Base-by-base conservation (phyloP, 1,140 invertebrate genomes). In the Mizuhopecten yessoensis region DNA sequence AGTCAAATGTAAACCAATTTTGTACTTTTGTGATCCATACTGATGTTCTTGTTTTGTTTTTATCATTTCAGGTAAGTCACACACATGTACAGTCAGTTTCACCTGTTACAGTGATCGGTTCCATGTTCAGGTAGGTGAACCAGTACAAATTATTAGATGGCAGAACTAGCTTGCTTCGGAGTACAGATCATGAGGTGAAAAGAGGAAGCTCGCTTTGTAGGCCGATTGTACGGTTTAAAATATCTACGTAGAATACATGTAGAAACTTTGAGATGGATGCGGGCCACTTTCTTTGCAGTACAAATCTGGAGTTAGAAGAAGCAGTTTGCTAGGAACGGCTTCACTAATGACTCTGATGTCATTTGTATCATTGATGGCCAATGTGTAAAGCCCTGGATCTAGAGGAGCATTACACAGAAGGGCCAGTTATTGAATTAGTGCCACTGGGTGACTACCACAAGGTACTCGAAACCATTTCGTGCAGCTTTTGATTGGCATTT, bases 1-100 rank as follows among this genome's bases (percentile, higher is more conserved):
- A n/a, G 45, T 75, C n/a, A 29, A 29, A 75, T 75, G 17, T 7
- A 29, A 7, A 75, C 57, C 17, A 75, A 75, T 29, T 45, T 75
- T 5, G 57, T 17, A 75, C 2, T 75, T 75, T 75, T 75, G 23
- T 75, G 23, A 75, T 75, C 29, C 0, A 29, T 75, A 75, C 29
- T 5, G 3, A 45, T 45, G 42, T 45, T 13, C 13, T 13, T n/a
- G 5, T 75, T 75, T 75, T 75, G 57, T 75, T 75, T 75, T 75
- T 75, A n/a, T 75, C 57, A 5, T 75, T 75, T 75, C 57, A 75
- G 57, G 57, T 75, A 75, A 75, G 57, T 75, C 5, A n/a, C 57
- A 75, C 11, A 75, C 29, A 75, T n/a, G 2, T 23, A 75, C 57
- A 75, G 57, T 75, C n/a, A 75, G 29, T 75, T 75, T 29, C n/a